phyloP scores from a whole-genome alignment of 2,797 vertebrate species.

The Sphenodon punctatus region DNA sequence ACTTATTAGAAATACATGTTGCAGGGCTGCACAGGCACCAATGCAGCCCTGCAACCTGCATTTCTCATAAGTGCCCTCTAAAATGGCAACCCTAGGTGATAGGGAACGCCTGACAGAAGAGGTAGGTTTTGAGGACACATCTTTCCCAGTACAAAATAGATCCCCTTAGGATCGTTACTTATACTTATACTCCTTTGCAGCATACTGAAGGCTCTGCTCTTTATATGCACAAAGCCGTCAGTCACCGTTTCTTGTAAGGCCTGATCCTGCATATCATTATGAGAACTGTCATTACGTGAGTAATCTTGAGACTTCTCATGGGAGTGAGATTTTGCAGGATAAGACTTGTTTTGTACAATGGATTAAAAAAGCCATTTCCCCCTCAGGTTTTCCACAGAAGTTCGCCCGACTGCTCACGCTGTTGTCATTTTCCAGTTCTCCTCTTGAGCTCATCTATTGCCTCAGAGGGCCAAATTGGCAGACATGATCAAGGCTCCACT shows the following conservation, averaged over 20 bases:
- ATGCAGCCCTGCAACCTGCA: background rate
- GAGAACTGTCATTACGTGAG: conserved; percentile 38
- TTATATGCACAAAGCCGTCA: conserved; percentile 44
- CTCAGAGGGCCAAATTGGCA: background rate
- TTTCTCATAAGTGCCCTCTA: background rate
- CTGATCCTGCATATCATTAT: conserved; percentile 9
- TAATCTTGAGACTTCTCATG: conserved; percentile 21
- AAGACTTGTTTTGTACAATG: too few species aligned
- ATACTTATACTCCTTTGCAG: background rate
- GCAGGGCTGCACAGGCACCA: too few species aligned
- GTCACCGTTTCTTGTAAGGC: background rate
- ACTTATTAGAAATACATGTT: too few species aligned
- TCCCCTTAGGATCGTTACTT: too few species aligned
- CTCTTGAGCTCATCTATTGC: conserved; percentile 5
- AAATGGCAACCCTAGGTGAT: too few species aligned
- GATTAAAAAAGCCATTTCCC: too few species aligned
- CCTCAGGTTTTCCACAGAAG: background rate
- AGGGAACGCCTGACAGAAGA: too few species aligned
- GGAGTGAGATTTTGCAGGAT: conserved; percentile 39
- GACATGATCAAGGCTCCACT: background rate
- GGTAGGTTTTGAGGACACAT: too few species aligned
- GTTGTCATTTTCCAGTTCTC: background rate
- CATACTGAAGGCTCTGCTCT: background rate
- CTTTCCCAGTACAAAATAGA: too few species aligned
- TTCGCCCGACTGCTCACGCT: background rate